Base-by-base conservation (phyloP, 2,797 vertebrate species). In the Oceanodroma leucorhoa region DNA sequence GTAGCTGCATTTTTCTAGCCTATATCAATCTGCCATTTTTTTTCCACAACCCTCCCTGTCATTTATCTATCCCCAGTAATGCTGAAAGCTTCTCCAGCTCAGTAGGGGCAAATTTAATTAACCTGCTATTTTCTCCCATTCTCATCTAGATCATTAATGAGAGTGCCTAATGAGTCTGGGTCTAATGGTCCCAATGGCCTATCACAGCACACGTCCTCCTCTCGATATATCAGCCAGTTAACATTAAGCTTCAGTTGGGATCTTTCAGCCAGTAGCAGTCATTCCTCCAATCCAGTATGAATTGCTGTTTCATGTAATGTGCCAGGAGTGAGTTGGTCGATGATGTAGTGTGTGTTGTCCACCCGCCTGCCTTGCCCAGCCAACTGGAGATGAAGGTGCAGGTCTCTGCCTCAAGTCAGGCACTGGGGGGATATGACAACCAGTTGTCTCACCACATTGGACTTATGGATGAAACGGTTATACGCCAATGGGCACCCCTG, bases 81-180 rank as follows among this genome's bases (percentile, higher is more conserved):
- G 54, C 71, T 57, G 77, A 89, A 76, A 67, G 46, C 40, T 91
- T 75, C 91, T 72, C 67, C 82, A 75, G 79, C 79, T 94, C 81
- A 61, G 73, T 36, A 71, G 73, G 76, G 84, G 69, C 85, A 94
- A 84, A 45, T 72, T 86, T 87, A 95, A 95, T 95, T 93, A 96
- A 90, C 89, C 79, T 86, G 34, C 83, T 90, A 5, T 83, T 78
- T 85, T 36, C 51, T 78, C 27, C 58, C 65, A n/a, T 72, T 53
- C 82, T 83, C 87, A 78, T 90, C 79, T 61, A 58, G 84, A 46
- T 71, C 66, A 20, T 80, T 94, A 89, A 89, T 27, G 77, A 79
- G 73, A 62, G 70, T 20, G 60, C 41, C 87, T 84, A 55, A 61
- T 70, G 77, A 93, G 62, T 53, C 51, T 76, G 83, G 61, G 50